Base-by-base conservation (phyloP, 2,113 vertebrate genomes). In the Meleagris gallopavo region DNA sequence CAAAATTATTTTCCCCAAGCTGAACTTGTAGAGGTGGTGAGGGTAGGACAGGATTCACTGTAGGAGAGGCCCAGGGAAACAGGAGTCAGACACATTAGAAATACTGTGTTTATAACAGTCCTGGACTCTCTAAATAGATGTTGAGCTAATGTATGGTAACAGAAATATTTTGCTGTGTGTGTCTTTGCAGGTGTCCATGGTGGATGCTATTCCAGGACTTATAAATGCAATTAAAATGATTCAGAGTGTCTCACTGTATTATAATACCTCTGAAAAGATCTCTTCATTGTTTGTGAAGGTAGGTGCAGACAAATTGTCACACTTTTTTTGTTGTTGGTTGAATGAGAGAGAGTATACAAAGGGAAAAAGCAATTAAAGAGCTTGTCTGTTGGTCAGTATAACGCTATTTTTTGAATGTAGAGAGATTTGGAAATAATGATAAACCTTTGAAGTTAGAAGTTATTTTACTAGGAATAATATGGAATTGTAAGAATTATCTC, bases 261-360 rank as follows among this genome's bases (percentile, higher is more conserved):
- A 99, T 79, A 99, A 99, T 90, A 99, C 99, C 4, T 99, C 99
- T 27, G 99, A 99, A 91, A 99, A 98, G 94, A 98, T 99, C 87
- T 99, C 99, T 3, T 99, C 98, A 0, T 96, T 99, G 43, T 99
- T 99, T 98, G 98, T 99, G 76, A 99, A 99, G 98, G 99, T 99
- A 83, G 45, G 97, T 97, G 17, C 32, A 40, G 17, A 48, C 18
- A 29, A 81, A 43, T 84, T 15, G 32, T 75, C 41, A 40, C 7
- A 32, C 9, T 16, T 46, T 65, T 54, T 74, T 54, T 65, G 3
- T 14, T 62, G 7, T 40, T 86, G 3, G n/a, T 60, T 46, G 22
- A 71, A 14, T 43, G 4, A 34, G 11, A 62, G 8, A 36, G 41
- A 58, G 91, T 70, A 58, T 22, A 50, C 21, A 52, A 70, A 77